These are phyloP conservation scores for Odontothrips loti DNA, from an alignment of 2,888 invertebrate species.

Conservation along the genomic window DNA sequence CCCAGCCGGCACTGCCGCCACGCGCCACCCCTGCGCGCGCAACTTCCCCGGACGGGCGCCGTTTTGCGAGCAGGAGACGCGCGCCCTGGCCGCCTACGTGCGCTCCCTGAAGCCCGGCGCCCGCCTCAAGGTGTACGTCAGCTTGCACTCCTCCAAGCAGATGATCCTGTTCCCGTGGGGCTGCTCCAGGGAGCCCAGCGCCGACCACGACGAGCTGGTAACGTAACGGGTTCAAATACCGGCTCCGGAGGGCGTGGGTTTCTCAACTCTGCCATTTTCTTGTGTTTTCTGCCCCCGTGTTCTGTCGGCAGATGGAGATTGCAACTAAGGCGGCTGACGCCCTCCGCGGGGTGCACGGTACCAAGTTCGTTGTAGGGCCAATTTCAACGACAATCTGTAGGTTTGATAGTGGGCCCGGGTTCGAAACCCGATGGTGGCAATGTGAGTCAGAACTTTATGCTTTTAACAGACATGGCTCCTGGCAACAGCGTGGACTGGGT, in stretches of 20 bases:
- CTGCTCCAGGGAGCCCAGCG: not conserved
- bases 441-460: not conserved
- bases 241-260: too few relatives aligned
- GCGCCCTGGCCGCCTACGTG: not conserved
- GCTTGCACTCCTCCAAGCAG: constrained; percentile 18
- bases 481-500: constrained; percentile 17
- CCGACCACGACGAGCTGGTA: constrained; percentile 21
- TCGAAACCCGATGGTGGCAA: not conserved
- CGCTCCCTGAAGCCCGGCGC: not conserved
- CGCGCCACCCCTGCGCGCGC: constrained; percentile 10
- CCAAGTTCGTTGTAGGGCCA: not conserved
- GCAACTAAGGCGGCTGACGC: not conserved
- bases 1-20: not conserved
- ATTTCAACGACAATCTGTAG: not conserved
- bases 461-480: not conserved
- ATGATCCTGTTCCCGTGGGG: constrained; percentile 15
- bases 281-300: not conserved
- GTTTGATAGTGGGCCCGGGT: not conserved
- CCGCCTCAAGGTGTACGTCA: not conserved
- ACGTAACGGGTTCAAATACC: not conserved
- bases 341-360: not conserved
- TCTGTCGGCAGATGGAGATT: not conserved
- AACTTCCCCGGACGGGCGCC: constrained; percentile 8
- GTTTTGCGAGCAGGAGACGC: not conserved
- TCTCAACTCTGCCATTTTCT: not conserved